These are phyloP conservation scores for Gyrodactylus salaris DNA, from an alignment of 1,140 invertebrate species.

Conservation along the genomic window DNA sequence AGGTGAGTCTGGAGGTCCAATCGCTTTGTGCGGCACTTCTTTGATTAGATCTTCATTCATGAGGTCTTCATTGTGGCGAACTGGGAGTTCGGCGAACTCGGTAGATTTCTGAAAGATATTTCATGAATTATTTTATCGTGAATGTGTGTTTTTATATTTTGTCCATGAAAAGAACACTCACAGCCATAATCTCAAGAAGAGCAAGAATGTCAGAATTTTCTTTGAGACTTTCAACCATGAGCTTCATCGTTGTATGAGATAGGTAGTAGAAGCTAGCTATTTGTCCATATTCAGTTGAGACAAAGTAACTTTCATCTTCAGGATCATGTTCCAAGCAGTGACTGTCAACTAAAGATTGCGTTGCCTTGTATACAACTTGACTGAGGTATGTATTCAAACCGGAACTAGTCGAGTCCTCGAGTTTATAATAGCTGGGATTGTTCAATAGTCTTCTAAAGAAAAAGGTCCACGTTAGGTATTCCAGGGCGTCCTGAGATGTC, in stretches of 20 bases:
- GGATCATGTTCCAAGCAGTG: not conserved
- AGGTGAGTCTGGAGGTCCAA: constrained; percentile 45
- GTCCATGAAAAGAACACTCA: constrained; percentile 11
- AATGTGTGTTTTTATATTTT: not conserved
- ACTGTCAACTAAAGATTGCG: constrained; percentile 1
- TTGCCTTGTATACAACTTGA: constrained; percentile 5
- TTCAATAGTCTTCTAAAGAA: constrained; percentile 64
- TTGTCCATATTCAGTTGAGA: constrained; percentile 37
- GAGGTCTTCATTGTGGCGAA: constrained; percentile 83
- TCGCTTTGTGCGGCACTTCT: constrained; percentile 29
- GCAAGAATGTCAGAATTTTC: constrained; percentile 32
- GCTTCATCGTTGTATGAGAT: constrained; percentile 52
- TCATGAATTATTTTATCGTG: too few species aligned
- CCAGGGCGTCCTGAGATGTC: constrained; percentile 60
- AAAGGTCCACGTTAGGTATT: constrained; percentile 93
- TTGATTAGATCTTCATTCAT: constrained; percentile 55
- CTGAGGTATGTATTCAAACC: constrained; percentile 8
- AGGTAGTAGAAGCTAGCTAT: constrained; percentile 89
- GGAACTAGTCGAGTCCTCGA: constrained; percentile 3
- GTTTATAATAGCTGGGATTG: constrained; percentile 32
- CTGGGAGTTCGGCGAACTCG: constrained; percentile 70
- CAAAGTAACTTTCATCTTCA: constrained; percentile 31
- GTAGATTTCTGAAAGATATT: constrained; percentile 30
- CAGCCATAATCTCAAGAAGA: constrained; percentile 40
- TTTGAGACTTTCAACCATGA: constrained; percentile 36